Conservation (phyloP, 2,797 vertebrate genomes). For the Steatocranus sp. region DNA sequence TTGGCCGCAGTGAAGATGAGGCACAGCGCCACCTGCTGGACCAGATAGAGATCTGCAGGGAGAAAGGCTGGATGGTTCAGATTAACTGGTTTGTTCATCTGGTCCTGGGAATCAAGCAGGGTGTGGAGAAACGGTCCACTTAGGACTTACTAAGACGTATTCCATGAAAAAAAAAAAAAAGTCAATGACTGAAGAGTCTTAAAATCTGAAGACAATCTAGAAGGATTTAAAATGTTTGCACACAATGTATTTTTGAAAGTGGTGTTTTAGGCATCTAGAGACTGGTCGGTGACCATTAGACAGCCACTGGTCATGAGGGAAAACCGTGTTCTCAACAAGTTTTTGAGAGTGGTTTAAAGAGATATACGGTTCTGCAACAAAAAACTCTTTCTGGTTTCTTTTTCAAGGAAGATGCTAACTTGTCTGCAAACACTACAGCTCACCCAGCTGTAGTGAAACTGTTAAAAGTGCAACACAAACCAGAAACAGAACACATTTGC, state of each 20-base stretch:
- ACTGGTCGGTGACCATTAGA: background rate
- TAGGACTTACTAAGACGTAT: slow-evolving; percentile 29
- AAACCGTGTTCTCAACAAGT: background rate
- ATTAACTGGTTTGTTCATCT: slow-evolving; percentile 99
- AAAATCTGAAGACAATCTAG: background rate
- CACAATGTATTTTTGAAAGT: background rate
- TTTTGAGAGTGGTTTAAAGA: background rate
- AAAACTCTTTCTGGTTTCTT: background rate
- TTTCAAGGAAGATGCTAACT: background rate
- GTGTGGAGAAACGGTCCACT: slow-evolving; percentile 93
- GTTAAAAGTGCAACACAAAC: background rate
- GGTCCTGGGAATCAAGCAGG: slow-evolving; percentile 97
- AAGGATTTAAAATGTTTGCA: background rate
- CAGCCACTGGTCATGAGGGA: background rate
- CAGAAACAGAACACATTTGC: background rate
- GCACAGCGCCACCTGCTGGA: slow-evolving; percentile 95
- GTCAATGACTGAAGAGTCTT: background rate
- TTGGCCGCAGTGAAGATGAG: slow-evolving; percentile 87
- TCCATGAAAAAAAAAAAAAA: background rate
- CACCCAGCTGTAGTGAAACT: background rate
- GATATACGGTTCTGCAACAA: background rate
- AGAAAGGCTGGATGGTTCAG: slow-evolving; percentile 99
- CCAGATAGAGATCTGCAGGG: slow-evolving; percentile 97
- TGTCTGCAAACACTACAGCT: background rate
- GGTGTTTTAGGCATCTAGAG: background rate